Evolutionary conservation across 1,140 invertebrate species (phyloP), one percentile per base, ranked within the genome.

Genomic region (Zaprionus kolodkinae): DNA sequence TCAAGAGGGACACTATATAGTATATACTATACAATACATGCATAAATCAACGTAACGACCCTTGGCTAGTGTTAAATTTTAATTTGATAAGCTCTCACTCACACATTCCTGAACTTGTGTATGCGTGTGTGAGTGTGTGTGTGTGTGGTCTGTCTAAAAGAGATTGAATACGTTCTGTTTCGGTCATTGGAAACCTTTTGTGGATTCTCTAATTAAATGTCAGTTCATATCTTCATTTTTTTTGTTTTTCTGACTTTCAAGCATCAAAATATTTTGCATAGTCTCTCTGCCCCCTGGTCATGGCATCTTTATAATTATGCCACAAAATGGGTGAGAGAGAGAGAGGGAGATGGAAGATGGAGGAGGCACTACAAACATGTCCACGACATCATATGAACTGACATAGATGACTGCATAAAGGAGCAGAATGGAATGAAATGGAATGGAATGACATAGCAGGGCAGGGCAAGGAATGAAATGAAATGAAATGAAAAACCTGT

Each of bases 131-230:
- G n/a, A n/a, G n/a, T 43, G 21, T 63, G 9, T 13, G 33, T 1
- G 15, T 57, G 55, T 57, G 30, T 57, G n/a, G 40, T 45, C n/a
- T 45, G 40, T 45, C 40, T 70, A 17, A 61, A 66, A 54, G 65
- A 43, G 54, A 60, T 60, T 54, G 63, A 59, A 67, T 67, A 56
- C 11, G 45, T 72, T 67, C 50, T 54, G 60, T 45, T 57, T 36
- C 33, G 12, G 65, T 66, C 52, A 50, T 57, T n/a, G 30, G 25
- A 59, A 40, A 17, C 54, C 21, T 64, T 71, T 59, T 72, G 57
- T 66, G 57, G 56, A 67, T 62, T 56, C 66, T 72, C 74, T 76
- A 76, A 72, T 76, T 61, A 76, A 76, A 76, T 76, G 74, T 72
- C 74, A 76, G 48, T 66, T 71, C 67, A 71, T 56, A 15, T 43